Evolutionary conservation across 2,888 invertebrate species (phyloP), one percentile per base, ranked within the genome.

Genomic region (Agrotis exclamationis): DNA sequence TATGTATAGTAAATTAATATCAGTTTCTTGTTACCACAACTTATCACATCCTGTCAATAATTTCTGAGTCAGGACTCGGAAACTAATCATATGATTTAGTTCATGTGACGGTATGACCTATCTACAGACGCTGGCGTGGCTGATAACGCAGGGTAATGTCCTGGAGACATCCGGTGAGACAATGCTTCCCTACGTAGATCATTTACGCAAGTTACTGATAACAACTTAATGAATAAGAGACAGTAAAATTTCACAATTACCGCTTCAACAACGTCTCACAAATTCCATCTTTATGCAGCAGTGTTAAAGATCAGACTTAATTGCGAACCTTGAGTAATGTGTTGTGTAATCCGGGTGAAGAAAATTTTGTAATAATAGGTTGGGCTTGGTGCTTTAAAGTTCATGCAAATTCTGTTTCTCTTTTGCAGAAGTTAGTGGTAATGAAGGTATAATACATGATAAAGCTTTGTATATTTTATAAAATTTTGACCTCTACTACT

Each of bases 81-180:
- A 90, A 87, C 86, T 87, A 88, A 88, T 86, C 77, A 85, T 87
- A 87, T 39, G 39, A 89, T 87, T 89, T 87, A 89, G 87, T 88
- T 87, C 39, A 39, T 39, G 39, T 39, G 39, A 89, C 86, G 76
- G 75, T 86, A 75, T 86, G 86, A 85, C 82, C 87, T 90, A 88
- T 89, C 90, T 79, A 76, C 80, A 82, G 85, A 87, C 87, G 88
- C 83, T 77, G 84, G 86, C 86, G 88, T 83, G 77, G 83, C 59
- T 86, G 94, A 94, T 94, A 93, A 93, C 81, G 65, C 79, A 78
- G 91, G 89, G 90, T 91, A 91, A 90, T 87, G 92, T 91, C 91
- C 92, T 91, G 87, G 75, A 88, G 87, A 90, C 88, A 87, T 89
- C 89, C 89, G 85, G 78, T 68, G 75, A 84, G 76, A 80, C 81